These are phyloP conservation scores for Rhopalosiphum nymphaeae DNA, from an alignment of 2,888 invertebrate species.

Conservation along the genomic window DNA sequence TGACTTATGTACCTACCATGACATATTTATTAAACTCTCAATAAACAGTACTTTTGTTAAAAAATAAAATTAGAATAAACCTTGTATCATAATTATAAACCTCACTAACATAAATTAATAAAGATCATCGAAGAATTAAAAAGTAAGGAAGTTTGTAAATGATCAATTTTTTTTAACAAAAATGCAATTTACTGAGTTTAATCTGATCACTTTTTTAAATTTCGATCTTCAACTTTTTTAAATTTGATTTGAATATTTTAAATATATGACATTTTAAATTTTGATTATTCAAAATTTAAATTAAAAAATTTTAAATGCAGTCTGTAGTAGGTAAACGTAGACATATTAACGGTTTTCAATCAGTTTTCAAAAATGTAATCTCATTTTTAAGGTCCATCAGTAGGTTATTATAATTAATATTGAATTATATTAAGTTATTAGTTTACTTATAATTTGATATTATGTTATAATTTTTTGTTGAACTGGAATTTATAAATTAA, in stretches of 20 bases:
- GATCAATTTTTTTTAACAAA: not conserved
- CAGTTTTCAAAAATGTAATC: not conserved
- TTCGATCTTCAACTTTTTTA: not conserved
- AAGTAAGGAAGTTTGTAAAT: not conserved
- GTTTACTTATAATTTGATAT: not conserved
- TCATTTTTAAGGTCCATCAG: no score
- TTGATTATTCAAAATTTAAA: not conserved
- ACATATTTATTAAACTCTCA: slow-evolving; percentile 36
- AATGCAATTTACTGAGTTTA: not conserved
- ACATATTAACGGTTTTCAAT: not conserved
- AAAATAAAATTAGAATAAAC: not conserved
- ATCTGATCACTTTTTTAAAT: not conserved
- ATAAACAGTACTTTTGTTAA: not conserved
- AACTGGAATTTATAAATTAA: not conserved
- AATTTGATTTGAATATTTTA: not conserved
- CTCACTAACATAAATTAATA: not conserved
- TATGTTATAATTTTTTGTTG: not conserved
- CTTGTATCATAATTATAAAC: not conserved
- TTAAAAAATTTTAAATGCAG: not conserved
- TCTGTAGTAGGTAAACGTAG: not conserved
- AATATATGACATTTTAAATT: not conserved
- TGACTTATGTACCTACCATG: not conserved
- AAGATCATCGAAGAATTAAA: not conserved
- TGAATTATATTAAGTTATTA: not conserved
- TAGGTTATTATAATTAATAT: not conserved